Evolutionary conservation across 2,888 invertebrate genomes (phyloP).

Genomic region (Rhyacophila evoluta): DNA sequence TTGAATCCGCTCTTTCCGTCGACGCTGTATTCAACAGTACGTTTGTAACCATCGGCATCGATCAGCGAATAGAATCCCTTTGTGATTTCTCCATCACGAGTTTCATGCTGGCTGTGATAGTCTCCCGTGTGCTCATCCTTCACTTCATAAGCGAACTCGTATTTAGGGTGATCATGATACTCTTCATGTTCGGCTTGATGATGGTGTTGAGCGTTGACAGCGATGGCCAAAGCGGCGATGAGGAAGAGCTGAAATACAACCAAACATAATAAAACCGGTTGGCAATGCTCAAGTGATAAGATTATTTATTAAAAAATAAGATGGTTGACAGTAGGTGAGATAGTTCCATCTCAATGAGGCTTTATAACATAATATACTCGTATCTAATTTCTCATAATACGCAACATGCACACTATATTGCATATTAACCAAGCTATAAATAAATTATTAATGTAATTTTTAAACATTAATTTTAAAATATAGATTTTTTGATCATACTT

Average conservation of each 20-base stretch:
- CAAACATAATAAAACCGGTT: not conserved
- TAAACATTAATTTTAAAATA: too few species aligned
- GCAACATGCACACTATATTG: too few species aligned
- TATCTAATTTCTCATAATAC: too few species aligned
- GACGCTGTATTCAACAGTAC: constrained; percentile 70
- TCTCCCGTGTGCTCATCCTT: constrained; percentile 72
- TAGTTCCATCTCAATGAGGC: too few species aligned
- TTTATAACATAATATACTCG: too few species aligned
- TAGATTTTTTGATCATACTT: too few species aligned
- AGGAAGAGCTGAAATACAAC: not conserved
- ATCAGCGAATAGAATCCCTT: constrained; percentile 70
- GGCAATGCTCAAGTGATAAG: too few species aligned
- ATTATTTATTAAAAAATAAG: too few species aligned
- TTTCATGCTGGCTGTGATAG: constrained; percentile 71
- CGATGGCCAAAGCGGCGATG: not conserved
- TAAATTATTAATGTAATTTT: too few species aligned
- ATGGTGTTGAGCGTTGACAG: constrained; percentile 10
- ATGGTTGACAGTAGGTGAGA: too few species aligned
- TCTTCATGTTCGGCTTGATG: constrained; percentile 32
- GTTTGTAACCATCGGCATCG: constrained; percentile 71
- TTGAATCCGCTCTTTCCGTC: constrained; percentile 67
- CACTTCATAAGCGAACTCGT: constrained; percentile 72
- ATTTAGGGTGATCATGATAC: constrained; percentile 66
- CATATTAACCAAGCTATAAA: too few species aligned
- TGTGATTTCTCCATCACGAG: constrained; percentile 70